Base-by-base conservation (phyloP, 1,140 invertebrate species). In the Diachasma alloeum region DNA sequence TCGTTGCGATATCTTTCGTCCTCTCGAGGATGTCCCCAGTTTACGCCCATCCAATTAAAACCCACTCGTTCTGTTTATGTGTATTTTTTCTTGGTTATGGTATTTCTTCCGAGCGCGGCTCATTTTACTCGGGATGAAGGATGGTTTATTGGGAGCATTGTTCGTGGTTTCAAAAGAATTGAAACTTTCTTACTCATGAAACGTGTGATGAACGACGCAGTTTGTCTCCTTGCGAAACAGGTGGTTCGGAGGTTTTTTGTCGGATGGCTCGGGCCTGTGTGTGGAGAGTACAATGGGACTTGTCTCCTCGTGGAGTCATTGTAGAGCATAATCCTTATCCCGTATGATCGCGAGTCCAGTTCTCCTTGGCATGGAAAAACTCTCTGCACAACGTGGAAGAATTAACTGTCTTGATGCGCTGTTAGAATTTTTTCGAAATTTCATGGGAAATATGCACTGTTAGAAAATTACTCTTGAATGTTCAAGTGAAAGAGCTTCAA, bases 151-250 rank as follows among this genome's bases (percentile, higher is more conserved):
- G 44, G 44, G 44, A 15, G 44, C 44, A 17, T 59, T 22, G 53
- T 59, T 59, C 19, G n/a, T n/a, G 13, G 2, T 59, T 22, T 59
- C 53, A 59, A 59, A 59, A 22, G 53, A 59, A 59, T 59, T 59
- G 31, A 59, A 59, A 59, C 53, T 59, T 59, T 59, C 53, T 59
- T 17, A 59, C 53, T 17, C 53, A 59, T 59, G n/a, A 22, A 59
- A 59, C 53, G 53, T 1, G 22, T 59, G 53, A 59, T 59, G 53
- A 59, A 59, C 19, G 53, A 59, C 8, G 53, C 19, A 59, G 53
- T 59, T 59, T 59, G 53, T 59, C n/a, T 59, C n/a, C 19, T 59
- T 59, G 53, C 53, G 53, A 59, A 59, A 59, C 53, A 59, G 53
- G 53, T 59, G 53, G 53, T 59, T 59, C 31, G 31, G 31, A 31